phyloP scores from a whole-genome alignment of 2,113 vertebrate species.

The Strigops habroptila region DNA sequence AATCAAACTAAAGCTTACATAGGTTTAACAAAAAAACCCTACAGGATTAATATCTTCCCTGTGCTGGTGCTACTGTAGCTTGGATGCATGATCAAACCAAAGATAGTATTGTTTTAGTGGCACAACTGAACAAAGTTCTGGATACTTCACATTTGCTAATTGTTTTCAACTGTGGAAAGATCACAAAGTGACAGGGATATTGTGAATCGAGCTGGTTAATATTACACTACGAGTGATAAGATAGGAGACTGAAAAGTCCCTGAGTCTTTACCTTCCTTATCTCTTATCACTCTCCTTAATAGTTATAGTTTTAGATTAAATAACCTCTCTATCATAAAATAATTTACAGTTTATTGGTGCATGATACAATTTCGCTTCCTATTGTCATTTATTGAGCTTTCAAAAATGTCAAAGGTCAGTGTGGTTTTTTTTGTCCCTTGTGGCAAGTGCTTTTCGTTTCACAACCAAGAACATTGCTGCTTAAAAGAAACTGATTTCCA shows the following conservation, averaged over 20 bases:
- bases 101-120: slow-evolving; percentile 25
- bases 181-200: slow-evolving; percentile 38
- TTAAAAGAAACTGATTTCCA: background rate
- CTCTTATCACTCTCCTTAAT: slow-evolving; percentile 67
- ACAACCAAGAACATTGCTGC: background rate
- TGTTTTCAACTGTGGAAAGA: slow-evolving; percentile 54
- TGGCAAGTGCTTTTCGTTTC: background rate
- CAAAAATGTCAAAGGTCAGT: slow-evolving; percentile 6
- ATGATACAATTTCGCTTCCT: slow-evolving; percentile 16
- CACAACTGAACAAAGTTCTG: slow-evolving; percentile 64
- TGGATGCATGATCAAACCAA: background rate
- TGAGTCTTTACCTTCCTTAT: slow-evolving; percentile 68
- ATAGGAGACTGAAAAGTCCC: slow-evolving; percentile 63
- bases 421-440: background rate
- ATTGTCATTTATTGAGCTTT: slow-evolving; percentile 22
- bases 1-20: background rate
- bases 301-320: slow-evolving; percentile 65
- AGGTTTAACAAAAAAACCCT: background rate
- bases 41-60: background rate
- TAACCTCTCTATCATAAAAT: slow-evolving; percentile 61
- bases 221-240: slow-evolving; percentile 63
- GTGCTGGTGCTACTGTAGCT: background rate
- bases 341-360: slow-evolving; percentile 37
- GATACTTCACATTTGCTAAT: slow-evolving; percentile 32
- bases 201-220: slow-evolving; percentile 65